Evolutionary conservation across 1,140 invertebrate genomes (phyloP), one percentile per base, ranked within the genome.

Genomic region (Chionoecetes opilio): DNA sequence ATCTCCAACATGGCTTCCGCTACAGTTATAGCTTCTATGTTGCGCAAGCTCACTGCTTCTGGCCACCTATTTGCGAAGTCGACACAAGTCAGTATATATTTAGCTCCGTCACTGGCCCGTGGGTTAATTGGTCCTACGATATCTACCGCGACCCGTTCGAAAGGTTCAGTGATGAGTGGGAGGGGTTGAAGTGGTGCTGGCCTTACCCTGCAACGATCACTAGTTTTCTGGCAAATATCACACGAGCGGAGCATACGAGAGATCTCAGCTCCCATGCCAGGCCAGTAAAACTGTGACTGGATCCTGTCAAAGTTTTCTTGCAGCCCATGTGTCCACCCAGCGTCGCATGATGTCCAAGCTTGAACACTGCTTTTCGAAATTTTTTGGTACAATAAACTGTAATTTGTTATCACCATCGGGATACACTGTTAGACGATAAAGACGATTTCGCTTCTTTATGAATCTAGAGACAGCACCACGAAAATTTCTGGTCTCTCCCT

Each of bases 71-170:
- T 0, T 99, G 99, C 97, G 99, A 99, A 97, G 99, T 99, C 97
- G 98, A 98, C 0, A 99, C 99, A 96, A 96, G 97, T 1, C 99
- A 99, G 99, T 99, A 35, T 98, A 99, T 97, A 98, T 98, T 21
- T 99, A 99, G 96, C 99, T 14, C 35, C 35, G 14, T 37, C 87
- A 34, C 37, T 32, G 31, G 3, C 6, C 35, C 3, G n/a, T 14
- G n/a, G n/a, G n/a, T n/a, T n/a, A n/a, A n/a, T n/a, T n/a, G n/a
- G n/a, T n/a, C n/a, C 87, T 21, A 0, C 1, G 26, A 38, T 9
- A 17, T 34, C 37, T 3, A 89, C 87, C 31, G 34, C 87, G 0
- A 89, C 87, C n/a, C n/a, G 5, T 11, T 32, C 31, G 34, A 89
- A 35, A 8, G 11, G 37, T 2, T 89, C 41, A 17, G 9, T 11